Evolutionary conservation across 2,797 vertebrate genomes (phyloP).

Genomic region (Neosilurus mollespiculum): DNA sequence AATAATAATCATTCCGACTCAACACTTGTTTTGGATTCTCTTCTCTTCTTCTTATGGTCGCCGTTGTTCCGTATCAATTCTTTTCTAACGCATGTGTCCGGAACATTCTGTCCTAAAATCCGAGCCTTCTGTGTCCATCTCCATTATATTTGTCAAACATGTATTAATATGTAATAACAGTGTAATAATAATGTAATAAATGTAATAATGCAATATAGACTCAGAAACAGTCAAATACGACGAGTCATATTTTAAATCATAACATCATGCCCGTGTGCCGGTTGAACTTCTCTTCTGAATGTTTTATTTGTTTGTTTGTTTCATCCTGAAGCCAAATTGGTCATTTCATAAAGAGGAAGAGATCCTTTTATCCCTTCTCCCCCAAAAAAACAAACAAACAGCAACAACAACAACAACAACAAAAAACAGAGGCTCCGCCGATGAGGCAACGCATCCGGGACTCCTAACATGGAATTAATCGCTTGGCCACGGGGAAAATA

Average conservation of each 20-base stretch:
- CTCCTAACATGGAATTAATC: conserved; percentile 77
- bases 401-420: no score
- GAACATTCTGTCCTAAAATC: neutral
- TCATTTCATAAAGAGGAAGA: conserved; percentile 72
- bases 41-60: no score
- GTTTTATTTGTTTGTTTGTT: conserved; percentile 40
- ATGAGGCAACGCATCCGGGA: conserved; percentile 72
- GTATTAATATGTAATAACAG: neutral
- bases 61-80: neutral
- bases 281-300: neutral
- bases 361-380: conserved; percentile 74
- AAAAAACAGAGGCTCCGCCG: neutral
- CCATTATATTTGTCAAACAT: neutral
- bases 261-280: neutral
- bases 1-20: no score
- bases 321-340: conserved; percentile 75
- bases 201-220: neutral
- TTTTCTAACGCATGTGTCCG: neutral
- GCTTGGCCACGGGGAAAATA: conserved; percentile 70
- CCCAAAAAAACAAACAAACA: conserved; percentile 13
- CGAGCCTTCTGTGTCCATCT: neutral
- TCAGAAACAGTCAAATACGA: neutral
- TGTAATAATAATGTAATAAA: no score
- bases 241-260: neutral
- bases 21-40: no score